Conservation (phyloP, 2,113 vertebrate species). For the Upupa epops region DNA sequence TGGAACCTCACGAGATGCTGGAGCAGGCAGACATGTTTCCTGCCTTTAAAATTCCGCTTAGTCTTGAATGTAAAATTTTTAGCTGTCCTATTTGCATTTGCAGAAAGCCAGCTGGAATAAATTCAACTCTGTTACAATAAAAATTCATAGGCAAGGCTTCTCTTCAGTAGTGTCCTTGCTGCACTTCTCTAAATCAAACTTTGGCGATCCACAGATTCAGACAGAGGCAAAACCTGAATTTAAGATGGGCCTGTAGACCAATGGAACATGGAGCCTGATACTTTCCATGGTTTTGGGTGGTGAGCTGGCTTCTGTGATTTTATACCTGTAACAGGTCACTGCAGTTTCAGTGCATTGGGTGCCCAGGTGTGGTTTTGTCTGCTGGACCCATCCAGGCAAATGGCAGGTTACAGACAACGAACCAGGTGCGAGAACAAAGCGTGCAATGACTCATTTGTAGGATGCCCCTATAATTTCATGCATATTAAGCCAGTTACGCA, state of each 20-base stretch:
- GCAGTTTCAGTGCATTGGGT: accelerated
- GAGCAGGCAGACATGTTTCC: background rate
- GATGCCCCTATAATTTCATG: constrained; percentile 57
- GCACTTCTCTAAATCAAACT: background rate
- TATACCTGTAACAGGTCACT: accelerated
- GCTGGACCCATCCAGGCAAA: background rate
- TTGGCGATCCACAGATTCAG: background rate
- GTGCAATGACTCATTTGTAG: background rate
- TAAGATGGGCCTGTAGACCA: background rate
- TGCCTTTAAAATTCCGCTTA: constrained; percentile 19
- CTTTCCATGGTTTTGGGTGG: background rate
- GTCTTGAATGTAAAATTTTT: constrained; percentile 23
- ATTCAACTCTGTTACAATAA: background rate
- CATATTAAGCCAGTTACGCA: constrained; percentile 49
- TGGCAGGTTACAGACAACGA: background rate
- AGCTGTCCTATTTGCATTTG: background rate
- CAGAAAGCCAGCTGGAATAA: constrained; percentile 37
- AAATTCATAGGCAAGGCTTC: background rate
- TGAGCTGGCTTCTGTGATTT: background rate
- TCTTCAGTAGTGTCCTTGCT: background rate
- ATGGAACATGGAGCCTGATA: background rate
- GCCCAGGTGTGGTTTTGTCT: background rate
- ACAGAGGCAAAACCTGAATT: background rate
- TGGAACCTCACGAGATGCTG: constrained; percentile 11
- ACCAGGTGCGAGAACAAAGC: constrained; percentile 32